Evolutionary conservation across 2,888 invertebrate species (phyloP), one percentile per base, ranked within the genome.

Genomic region (Ametastegia equiseti): DNA sequence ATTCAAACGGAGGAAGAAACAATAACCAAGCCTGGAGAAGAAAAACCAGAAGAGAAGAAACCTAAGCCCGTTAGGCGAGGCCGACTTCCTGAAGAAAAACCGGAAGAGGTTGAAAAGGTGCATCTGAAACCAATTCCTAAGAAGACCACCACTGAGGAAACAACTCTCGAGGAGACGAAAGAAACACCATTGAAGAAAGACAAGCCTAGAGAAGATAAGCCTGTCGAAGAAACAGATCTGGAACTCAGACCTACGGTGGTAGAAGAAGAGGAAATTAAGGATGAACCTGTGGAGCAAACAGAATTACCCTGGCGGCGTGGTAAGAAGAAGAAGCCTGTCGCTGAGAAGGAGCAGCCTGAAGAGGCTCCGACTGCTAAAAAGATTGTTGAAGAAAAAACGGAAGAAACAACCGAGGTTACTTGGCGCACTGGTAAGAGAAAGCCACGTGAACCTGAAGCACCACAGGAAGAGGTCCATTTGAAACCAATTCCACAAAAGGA

Each of bases 401-500:
- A 81, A 67, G 83, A 84, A 30, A 71, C 81, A 42, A 84, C 80
- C 78, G 82, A 89, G 47, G 85, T 42, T 83, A 73, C 83, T 82
- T 87, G 87, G 86, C 87, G 87, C 0, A 90, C 88, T 57, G 92
- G 92, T 19, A 92, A 90, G 83, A 88, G 88, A 81, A 87, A 82
- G 63, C 87, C 86, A 23, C 27, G 65, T 5, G 82, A 82, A 27
- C 82, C 84, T 50, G 84, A 84, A 82, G 84, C 86, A 80, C 80
- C 90, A 84, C 89, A 91, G 80, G 93, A 94, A 88, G 92, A 93
- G 82, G 92, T 94, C 0, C 88, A 90, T 30, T 89, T 94, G 0
- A 94, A 94, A 82, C 93, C 94, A 19, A 86, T 92, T 45, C 88
- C 88, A 9, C 89, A 88, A 84, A 90, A 84, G 89, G 87, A 83